Percentiles rank a stretch among this genome's conserved stretches.
These are phyloP conservation scores for Heliornis fulica DNA, from an alignment of 2,113 vertebrate species.

Conservation along the genomic window DNA sequence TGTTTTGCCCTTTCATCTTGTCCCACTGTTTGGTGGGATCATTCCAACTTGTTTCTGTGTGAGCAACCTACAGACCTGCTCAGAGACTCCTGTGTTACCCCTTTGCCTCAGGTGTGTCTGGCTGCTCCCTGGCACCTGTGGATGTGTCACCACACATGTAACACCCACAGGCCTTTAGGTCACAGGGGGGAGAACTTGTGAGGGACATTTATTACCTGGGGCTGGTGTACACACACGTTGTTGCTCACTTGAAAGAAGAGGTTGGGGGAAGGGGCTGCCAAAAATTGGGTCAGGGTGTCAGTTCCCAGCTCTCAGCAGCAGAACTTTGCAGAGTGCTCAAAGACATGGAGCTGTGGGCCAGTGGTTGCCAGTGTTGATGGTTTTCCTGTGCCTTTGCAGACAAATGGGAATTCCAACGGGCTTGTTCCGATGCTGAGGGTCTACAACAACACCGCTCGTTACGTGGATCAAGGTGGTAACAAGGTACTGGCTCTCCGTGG, in stretches of 20 bases:
- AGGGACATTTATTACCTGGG: background rate
- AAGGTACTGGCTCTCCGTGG: conserved; percentile 75
- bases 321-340: background rate
- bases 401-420: conserved; percentile 93
- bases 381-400: conserved; percentile 70
- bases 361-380: background rate
- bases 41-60: fast-evolving
- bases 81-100: fast-evolving
- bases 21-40: background rate
- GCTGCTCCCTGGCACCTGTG: fast-evolving
- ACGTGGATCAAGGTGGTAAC: conserved; percentile 97
- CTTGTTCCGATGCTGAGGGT: conserved; percentile 96
- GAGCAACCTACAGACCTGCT: background rate
- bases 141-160: background rate
- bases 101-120: background rate
- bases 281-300: background rate
- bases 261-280: fast-evolving
- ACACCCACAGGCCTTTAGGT: background rate
- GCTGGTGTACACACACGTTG: too few relatives aligned
- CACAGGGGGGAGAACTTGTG: background rate
- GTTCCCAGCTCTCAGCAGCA: fast-evolving
- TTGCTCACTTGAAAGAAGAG: background rate
- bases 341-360: background rate
- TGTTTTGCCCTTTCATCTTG: background rate
- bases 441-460: conserved; percentile 96